A percentile compares a stretch with the other conserved stretches of the same genome.
Evolutionary conservation across 2,113 vertebrate species (phyloP).

Genomic region (Lamprologus sp.): DNA sequence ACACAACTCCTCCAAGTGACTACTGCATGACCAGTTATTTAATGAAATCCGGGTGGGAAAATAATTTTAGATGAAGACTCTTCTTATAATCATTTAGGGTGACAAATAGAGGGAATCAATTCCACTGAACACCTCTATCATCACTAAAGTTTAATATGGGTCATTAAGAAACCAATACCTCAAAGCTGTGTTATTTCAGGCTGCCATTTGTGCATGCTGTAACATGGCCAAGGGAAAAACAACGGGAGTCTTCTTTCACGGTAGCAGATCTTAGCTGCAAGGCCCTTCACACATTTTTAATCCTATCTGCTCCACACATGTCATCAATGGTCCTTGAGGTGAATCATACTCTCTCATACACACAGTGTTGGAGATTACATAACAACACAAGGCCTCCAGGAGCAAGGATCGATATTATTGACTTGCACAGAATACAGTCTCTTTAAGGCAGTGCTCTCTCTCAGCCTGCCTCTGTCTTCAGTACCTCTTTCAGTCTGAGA

Average conservation of each 20-base stretch:
- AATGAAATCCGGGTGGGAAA: not conserved
- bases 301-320: not conserved
- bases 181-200: not conserved
- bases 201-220: not conserved
- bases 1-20: not conserved
- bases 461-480: not conserved
- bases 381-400: conserved; percentile 30
- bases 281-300: not conserved
- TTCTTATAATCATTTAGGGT: not conserved
- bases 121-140: not conserved
- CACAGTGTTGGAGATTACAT: conserved; percentile 36
- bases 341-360: not conserved
- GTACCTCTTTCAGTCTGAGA: not conserved
- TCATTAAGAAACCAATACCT: not conserved
- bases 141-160: not conserved
- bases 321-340: conserved; percentile 5
- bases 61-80: not conserved
- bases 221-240: not conserved
- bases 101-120: not conserved
- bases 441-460: not conserved
- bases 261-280: not conserved
- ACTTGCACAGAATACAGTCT: conserved; percentile 14
- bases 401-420: conserved; percentile 57
- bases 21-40: not conserved
- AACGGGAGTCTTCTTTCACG: not conserved